Evolutionary conservation across 2,113 vertebrate species (phyloP), one percentile per base, ranked within the genome.

Genomic region (Ameiurus melas): DNA sequence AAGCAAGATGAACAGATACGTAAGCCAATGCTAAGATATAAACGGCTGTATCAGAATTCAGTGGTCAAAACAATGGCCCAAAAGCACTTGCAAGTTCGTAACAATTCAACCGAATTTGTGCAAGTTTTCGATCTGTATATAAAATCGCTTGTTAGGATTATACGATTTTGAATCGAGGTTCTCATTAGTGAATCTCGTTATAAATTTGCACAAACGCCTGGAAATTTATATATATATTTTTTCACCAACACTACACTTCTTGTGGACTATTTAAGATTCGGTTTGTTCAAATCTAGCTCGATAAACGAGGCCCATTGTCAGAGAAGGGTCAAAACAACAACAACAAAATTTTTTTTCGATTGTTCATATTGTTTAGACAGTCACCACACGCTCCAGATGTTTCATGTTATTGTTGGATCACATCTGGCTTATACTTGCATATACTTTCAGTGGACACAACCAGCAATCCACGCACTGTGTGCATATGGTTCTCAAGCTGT

Each of bases 371-470:
- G 25, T 55, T 68, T 55, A 85, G 8, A 55, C 19, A 55, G 82
- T 36, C 80, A 82, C 55, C 20, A 66, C 33, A 60, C 20, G 43
- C 17, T 64, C 20, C 82, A 83, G 82, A 83, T 83, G 82, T 83
- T 66, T 47, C 25, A 83, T n/a, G 36, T 66, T 83, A 7, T 47
- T 25, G 1, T 47, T 83, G 60, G 58, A 83, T 64, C 25, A 64
- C 82, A 66, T 66, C 82, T 47, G 82, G 82, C 36, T 64, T 47
- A 12, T 17, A 83, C 22, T 60, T 62, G 57, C 33, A 8, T 82
- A 62, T 58, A 27, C 22, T 43, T 25, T 60, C 36, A 14, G 27
- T 57, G 80, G 57, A 62, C 33, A 62, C 9, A 12, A 83, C 55
- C 20, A 62, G 55, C 17, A 82, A 22, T 57, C 55, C 53, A 58